phyloP scores from a whole-genome alignment of 2,113 vertebrate genomes.

The Tetrax tetrax region DNA sequence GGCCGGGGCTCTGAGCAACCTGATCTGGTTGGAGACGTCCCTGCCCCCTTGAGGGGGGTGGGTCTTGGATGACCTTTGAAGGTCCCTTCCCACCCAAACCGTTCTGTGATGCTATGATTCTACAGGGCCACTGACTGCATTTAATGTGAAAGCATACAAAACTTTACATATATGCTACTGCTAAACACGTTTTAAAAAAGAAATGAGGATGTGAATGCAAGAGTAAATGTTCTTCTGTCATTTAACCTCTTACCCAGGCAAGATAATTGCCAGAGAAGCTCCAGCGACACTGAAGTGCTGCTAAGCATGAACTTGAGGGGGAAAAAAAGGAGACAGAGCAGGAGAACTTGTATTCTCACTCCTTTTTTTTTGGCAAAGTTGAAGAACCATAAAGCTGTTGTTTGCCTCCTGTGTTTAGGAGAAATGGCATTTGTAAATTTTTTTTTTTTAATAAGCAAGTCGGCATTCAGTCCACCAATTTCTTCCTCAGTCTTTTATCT shows the following conservation, averaged over 20 bases:
- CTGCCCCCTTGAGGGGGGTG: no score
- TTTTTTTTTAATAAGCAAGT: neutral
- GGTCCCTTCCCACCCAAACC: no score
- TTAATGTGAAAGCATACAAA: neutral
- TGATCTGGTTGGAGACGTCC: no score
- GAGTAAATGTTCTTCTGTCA: neutral
- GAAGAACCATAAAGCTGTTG: neutral
- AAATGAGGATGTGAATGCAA: neutral
- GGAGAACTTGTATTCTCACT: neutral
- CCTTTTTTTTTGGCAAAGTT: neutral
- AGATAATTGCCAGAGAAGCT: neutral
- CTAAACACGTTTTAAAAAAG: neutral
- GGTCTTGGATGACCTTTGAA: no score
- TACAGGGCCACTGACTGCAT: neutral
- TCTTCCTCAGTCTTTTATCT: neutral
- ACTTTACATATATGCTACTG: neutral
- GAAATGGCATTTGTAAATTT: neutral
- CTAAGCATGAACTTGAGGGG: neutral
- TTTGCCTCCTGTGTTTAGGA: neutral
- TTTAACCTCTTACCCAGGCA: neutral
- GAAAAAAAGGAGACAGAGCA: neutral
- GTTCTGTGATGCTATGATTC: no score
- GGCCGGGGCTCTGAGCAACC: no score
- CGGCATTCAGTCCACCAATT: neutral
- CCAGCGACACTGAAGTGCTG: neutral